Conservation (phyloP, 2,888 invertebrate genomes). For the Zonitis immaculata region DNA sequence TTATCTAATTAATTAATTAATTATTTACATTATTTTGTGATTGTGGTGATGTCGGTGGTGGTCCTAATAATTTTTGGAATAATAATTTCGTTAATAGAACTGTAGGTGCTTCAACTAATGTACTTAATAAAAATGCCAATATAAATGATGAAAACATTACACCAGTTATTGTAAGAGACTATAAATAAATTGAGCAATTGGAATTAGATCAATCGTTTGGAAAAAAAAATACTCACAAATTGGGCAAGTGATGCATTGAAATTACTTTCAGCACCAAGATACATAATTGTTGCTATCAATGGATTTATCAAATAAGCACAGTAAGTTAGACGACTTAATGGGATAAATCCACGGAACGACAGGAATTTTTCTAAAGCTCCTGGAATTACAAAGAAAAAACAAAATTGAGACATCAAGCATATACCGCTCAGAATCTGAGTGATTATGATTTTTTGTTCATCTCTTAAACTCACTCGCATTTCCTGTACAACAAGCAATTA, state of each 20-base stretch:
- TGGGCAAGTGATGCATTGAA: slow-evolving; percentile 39
- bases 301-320: slow-evolving; percentile 59
- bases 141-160: slow-evolving; percentile 37
- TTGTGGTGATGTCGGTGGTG: no score
- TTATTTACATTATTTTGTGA: no score
- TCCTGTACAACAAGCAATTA: slow-evolving; percentile 54
- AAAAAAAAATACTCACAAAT: slow-evolving; percentile 41
- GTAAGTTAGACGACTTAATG: slow-evolving; percentile 55
- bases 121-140: slow-evolving; percentile 40
- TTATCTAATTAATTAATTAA: no score
- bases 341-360: slow-evolving; percentile 36
- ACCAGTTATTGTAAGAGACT: slow-evolving; percentile 39
- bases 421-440: no score
- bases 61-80: slow-evolving; percentile 19
- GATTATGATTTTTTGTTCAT: not conserved
- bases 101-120: slow-evolving; percentile 47
- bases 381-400: no score
- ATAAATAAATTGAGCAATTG: no score
- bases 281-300: slow-evolving; percentile 51
- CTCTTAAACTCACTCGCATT: slow-evolving; percentile 49
- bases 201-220: slow-evolving; percentile 15
- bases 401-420: no score
- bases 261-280: slow-evolving; percentile 37
- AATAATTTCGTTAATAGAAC: slow-evolving; percentile 41
- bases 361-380: slow-evolving; percentile 45